Evolutionary conservation across 2,113 vertebrate species (phyloP).

Genomic region (Festucalex cinctus): DNA sequence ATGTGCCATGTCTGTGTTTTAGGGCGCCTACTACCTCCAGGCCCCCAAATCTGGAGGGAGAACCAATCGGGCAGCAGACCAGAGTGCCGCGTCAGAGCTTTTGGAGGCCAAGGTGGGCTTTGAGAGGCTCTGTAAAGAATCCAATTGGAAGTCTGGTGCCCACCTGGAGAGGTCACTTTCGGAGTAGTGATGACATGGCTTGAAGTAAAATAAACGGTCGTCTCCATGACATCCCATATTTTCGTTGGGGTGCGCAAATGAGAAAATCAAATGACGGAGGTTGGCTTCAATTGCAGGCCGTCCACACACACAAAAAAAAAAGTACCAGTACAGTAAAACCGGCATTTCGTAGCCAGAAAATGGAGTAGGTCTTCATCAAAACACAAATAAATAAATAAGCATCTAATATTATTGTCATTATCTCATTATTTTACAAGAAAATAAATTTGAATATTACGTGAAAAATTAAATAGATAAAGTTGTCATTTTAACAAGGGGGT

Average conservation of each 20-base stretch:
- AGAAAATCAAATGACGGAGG: neutral
- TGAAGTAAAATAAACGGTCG: neutral
- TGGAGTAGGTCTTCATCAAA: neutral
- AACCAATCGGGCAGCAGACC: conserved; percentile 87
- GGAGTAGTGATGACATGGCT: neutral
- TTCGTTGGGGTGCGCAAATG: neutral
- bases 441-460: neutral
- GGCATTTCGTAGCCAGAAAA: neutral
- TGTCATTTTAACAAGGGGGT: too few relatives aligned
- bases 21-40: conserved; percentile 77
- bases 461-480: too few relatives aligned
- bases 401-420: neutral
- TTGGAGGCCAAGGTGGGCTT: conserved; percentile 90
- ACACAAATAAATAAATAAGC: too few relatives aligned
- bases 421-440: too few relatives aligned
- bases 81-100: conserved; percentile 79
- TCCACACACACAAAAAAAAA: neutral
- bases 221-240: neutral
- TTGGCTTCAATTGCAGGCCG: neutral
- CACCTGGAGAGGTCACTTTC: conserved; percentile 34
- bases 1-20: conserved; percentile 71
- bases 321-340: too few relatives aligned
- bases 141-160: conserved; percentile 30
- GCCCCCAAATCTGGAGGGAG: conserved; percentile 82
- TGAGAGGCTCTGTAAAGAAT: conserved; percentile 26